Conservation (phyloP, 2,888 invertebrate species). For the Nebria brevicollis region DNA sequence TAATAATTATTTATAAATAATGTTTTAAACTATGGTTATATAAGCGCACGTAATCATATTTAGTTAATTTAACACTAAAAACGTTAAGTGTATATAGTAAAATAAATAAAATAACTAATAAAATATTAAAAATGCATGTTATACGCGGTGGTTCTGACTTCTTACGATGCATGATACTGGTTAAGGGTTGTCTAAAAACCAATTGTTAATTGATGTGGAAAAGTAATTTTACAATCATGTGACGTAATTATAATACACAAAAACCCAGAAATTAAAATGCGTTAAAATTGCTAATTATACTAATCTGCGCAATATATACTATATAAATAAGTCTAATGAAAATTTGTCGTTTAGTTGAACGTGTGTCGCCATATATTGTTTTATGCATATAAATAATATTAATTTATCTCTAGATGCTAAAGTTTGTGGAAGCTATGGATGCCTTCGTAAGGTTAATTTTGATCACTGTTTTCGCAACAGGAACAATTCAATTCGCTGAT, state of each 20-base stretch:
- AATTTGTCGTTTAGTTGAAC: background rate
- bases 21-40: no score
- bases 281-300: background rate
- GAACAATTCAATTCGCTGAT: constrained; percentile 60
- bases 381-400: background rate
- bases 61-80: no score
- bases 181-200: no score
- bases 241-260: background rate
- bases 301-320: background rate
- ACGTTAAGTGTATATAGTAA: no score
- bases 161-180: no score
- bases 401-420: constrained; percentile 19
- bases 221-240: no score
- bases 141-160: no score
- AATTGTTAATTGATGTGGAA: no score
- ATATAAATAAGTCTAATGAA: background rate
- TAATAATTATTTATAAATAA: no score
- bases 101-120: no score
- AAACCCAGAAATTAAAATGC: background rate
- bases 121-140: no score
- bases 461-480: constrained; percentile 58
- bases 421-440: constrained; percentile 52
- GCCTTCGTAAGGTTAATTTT: constrained; percentile 60
- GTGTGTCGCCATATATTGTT: background rate
- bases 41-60: no score